Base-by-base conservation (phyloP, 1,140 invertebrate genomes). In the Drosophila sp. region DNA sequence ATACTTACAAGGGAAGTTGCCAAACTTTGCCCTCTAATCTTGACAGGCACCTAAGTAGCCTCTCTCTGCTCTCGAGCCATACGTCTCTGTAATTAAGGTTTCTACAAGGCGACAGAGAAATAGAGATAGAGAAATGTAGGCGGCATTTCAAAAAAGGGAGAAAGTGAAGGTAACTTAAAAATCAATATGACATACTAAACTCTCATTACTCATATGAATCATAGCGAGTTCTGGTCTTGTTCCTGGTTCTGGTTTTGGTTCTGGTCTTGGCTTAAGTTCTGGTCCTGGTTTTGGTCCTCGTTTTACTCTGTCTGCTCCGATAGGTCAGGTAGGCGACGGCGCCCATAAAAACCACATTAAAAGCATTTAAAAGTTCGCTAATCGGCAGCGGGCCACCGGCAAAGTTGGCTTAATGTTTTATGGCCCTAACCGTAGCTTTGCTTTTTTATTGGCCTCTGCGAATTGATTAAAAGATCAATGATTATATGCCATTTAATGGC, bases 391-490 rank as follows among this genome's bases (percentile, higher is more conserved):
- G 43, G 54, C 66, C 8, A 76, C 61, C 66, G 83, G 79, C 77
- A 58, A 82, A 72, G 71, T 87, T 57, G 72, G 65, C 69, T 71
- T 77, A 79, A 72, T 87, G 79, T 79, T 87, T 87, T 87, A 89
- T 87, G 83, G 78, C 76, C 54, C 70, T 58, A 62, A 64, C 50
- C 62, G 74, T 34, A 54, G 50, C 14, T 67, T 62, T 27, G 36
- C 51, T 56, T 76, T 83, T 75, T 75, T 87, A 80, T 89, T 87
- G 83, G 78, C 14, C 63, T 14, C 66, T 36, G 65, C 76, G 79
- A 87, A 87, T 87, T 87, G 83, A 87, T 87, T 87, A 87, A 87
- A 87, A 87, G 83, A 87, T 87, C 83, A 87, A 83, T 89, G 83
- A 87, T 87, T 80, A 83, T 89, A 75, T 57, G 72, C 72, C 62